A percentile compares a stretch with the other conserved stretches of the same genome.
phyloP scores from a whole-genome alignment of 2,888 invertebrate genomes.

The Plutella xylostella region DNA sequence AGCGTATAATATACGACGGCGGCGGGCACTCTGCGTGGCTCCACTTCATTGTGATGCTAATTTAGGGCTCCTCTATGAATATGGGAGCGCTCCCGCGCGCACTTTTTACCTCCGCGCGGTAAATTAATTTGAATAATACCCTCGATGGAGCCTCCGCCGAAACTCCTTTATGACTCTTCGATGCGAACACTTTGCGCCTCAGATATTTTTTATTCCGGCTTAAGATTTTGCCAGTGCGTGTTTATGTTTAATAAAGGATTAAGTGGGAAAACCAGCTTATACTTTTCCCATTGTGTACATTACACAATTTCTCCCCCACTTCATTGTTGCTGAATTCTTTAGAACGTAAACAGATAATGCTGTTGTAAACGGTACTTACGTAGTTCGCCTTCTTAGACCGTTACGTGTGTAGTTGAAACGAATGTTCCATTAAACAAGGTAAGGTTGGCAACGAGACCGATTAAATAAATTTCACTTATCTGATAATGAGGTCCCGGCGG shows the following conservation, averaged over 20 bases:
- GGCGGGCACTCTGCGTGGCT: constrained; percentile 54
- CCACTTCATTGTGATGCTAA: constrained; percentile 69
- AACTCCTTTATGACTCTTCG: constrained; percentile 62
- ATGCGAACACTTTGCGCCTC: constrained; percentile 40
- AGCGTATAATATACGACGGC: constrained; percentile 56
- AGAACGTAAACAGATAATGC: too few species aligned
- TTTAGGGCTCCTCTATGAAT: constrained; percentile 64
- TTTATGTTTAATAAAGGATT: constrained; percentile 37
- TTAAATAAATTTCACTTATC: constrained; percentile 57
- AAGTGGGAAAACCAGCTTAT: constrained; percentile 29
- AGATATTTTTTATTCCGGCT: constrained; percentile 41
- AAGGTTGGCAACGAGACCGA: constrained; percentile 24
- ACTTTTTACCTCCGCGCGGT: constrained; percentile 63
- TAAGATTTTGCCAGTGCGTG: constrained; percentile 33
- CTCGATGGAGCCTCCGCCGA: constrained; percentile 48
- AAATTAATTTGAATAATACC: constrained; percentile 69
- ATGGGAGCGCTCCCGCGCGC: constrained; percentile 52
- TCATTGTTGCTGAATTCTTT: too few species aligned
- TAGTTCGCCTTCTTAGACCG: neutral
- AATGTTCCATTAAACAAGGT: constrained; percentile 41
- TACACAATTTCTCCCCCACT: constrained; percentile 17
- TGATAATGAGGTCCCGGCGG: constrained; percentile 50
- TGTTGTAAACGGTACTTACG: too few species aligned
- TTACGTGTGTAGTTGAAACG: constrained; percentile 22
- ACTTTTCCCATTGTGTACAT: constrained; percentile 22